Evolutionary conservation across 1,140 invertebrate species (phyloP), one percentile per base, ranked within the genome.

Genomic region (Drosophila teissieri): DNA sequence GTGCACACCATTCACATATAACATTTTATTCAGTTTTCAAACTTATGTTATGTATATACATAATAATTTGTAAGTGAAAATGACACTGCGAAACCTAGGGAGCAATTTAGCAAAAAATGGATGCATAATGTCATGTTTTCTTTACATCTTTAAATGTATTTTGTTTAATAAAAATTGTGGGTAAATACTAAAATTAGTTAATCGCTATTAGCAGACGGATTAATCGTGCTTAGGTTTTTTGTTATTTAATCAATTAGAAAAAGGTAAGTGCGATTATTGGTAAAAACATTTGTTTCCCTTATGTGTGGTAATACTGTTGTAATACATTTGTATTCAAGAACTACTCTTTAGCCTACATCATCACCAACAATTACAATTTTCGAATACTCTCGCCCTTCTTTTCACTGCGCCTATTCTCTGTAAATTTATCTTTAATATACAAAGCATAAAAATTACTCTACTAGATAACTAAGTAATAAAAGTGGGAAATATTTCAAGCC

Each of bases 301-400:
- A 70, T 81, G 74, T 82, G 79, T 84, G 81, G 81, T 84, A 80
- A 85, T 61, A 58, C 80, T 63, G 74, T 64, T 72, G 81, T 80
- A 76, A 80, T 52, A 79, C 81, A 73, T 85, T 64, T 72, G 69
- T 83, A 74, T 78, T 73, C 73, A 65, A 69, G 46, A 80, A 69
- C 62, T 69, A 75, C 56, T 67, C 40, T 44, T 34, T 19, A 22
- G 31, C 54, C 63, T 44, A 19, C 51, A 42, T 58, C 36, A 78
- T 36, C 54, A 55, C 45, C 37, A 62, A 37, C 46, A 62, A 65
- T 55, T 74, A 79, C 61, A 45, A 74, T 51, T 69, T 80, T 55
- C 63, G 37, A 69, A 57, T 57, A 65, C 68, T 78, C 45, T 82
- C 45, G 37, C 62, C 57, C 15, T 40, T 24, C 52, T 24, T 51